Evolutionary conservation across 2,888 invertebrate species (phyloP).

Genomic region (Cotesia congregata): DNA sequence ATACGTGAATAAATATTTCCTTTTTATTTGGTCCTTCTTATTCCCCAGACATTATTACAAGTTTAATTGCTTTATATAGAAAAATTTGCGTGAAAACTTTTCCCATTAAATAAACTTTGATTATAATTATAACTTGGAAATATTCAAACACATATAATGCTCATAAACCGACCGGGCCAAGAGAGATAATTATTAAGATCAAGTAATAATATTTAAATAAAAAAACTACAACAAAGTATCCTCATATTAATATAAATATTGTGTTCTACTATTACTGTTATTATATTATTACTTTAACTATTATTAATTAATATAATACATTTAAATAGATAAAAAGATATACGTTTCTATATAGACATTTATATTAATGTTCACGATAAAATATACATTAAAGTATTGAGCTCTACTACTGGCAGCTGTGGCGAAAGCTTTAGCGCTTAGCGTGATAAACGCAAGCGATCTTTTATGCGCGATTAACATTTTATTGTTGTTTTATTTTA

Average conservation of each 20-base stretch:
- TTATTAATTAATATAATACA: background rate
- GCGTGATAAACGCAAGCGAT: conserved; percentile 44
- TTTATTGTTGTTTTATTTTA: background rate
- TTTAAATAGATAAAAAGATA: background rate
- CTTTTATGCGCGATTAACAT: conserved; percentile 16
- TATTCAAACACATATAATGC: conserved; percentile 18
- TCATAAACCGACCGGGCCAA: conserved; percentile 38
- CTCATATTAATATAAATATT: conserved; percentile 9
- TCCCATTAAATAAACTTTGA: background rate
- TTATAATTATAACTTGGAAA: conserved; percentile 7
- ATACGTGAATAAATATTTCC: conserved; percentile 37
- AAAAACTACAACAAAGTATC: conserved; percentile 5
- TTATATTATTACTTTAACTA: background rate
- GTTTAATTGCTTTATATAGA: conserved; percentile 3
- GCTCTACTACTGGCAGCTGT: conserved; percentile 42
- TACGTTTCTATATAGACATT: background rate
- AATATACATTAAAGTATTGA: background rate
- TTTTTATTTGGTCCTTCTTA: background rate
- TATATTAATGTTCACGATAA: background rate
- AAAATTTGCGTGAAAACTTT: background rate
- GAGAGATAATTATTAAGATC: conserved; percentile 26
- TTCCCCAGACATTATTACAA: background rate
- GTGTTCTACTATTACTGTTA: background rate
- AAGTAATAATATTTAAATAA: conserved; percentile 20
- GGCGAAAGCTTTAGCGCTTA: conserved; percentile 45